Evolutionary conservation across 2,113 vertebrate genomes (phyloP).

Genomic region (Rhinopithecus roxellana): DNA sequence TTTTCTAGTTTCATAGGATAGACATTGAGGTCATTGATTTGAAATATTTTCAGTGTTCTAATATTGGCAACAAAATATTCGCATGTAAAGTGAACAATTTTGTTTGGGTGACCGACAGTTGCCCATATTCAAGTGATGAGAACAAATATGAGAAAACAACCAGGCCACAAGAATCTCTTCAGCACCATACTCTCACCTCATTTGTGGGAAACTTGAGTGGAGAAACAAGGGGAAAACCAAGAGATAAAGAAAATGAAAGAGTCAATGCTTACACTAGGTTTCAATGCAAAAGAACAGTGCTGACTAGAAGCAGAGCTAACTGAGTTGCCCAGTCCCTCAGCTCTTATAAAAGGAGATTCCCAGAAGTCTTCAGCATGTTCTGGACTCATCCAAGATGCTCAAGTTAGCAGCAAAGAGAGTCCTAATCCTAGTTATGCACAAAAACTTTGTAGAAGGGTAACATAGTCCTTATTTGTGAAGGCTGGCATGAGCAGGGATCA

Average conservation of each 20-base stretch:
- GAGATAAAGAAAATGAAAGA: neutral
- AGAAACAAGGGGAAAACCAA: neutral
- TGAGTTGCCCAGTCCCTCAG: neutral
- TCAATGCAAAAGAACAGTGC: neutral
- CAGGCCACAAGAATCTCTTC: neutral
- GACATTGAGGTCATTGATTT: neutral
- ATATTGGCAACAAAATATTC: neutral
- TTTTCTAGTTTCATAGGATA: neutral
- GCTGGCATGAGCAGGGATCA: neutral
- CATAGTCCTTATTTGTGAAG: neutral
- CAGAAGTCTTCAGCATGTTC: no score
- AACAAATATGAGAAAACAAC: neutral
- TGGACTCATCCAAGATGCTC: no score
- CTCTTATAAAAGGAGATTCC: neutral
- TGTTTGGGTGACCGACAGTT: neutral
- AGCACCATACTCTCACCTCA: neutral
- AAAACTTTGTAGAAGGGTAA: neutral
- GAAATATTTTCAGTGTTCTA: no score
- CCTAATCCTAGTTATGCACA: no score
- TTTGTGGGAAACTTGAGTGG: neutral
- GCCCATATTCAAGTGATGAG: neutral
- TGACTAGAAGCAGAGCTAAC: neutral
- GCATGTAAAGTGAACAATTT: neutral
- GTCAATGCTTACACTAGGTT: no score
- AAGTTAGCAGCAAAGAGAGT: neutral